Evolutionary conservation across 2,113 vertebrate genomes (phyloP), one percentile per base, ranked within the genome.

Genomic region (Gymnarchus niloticus): DNA sequence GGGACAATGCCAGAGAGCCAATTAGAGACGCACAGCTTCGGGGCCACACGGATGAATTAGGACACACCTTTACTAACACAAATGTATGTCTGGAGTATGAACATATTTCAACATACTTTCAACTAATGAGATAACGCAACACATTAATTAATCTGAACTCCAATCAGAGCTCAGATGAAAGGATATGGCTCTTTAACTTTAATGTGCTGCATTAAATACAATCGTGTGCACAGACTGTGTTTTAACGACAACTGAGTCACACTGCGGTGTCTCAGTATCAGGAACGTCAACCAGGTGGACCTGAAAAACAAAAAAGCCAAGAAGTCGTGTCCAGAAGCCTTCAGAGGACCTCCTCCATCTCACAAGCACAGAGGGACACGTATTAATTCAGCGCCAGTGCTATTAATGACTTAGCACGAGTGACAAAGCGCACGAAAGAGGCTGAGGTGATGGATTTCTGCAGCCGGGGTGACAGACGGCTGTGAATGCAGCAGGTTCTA

Each of bases 391-490:
- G 94, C 93, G 91, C 92, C 90, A 88, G 90, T 57, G 82, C 89
- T 88, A 87, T 92, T 94, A 94, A 94, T 92, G 92, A 94, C 91
- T 92, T 94, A 89, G 92, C 92, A 93, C 88, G 88, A 94, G 89
- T 93, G 92, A 94, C 92, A 94, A 94, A 94, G 92, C 87, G 91
- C 91, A 90, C 89, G 90, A 90, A 91, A 92, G 87, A 89, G 81
- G 87, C 81, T 87, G 33, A 56, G 56, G 88, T 89, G 91, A 93
- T 92, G 86, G 91, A 92, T 92, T 93, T 87, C 84, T 90, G 90
- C 90, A 88, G 91, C 92, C 84, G 56, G 57, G 56, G 65, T 80
- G 65, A 87, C 59, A 87, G 80, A 87, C 65, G 41, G 86, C 86
- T 77, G 59, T 49, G 82, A 81, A 83, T 83, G 12, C 41, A 37